Base-by-base conservation (phyloP, 2,113 vertebrate species). In the Conger conger region DNA sequence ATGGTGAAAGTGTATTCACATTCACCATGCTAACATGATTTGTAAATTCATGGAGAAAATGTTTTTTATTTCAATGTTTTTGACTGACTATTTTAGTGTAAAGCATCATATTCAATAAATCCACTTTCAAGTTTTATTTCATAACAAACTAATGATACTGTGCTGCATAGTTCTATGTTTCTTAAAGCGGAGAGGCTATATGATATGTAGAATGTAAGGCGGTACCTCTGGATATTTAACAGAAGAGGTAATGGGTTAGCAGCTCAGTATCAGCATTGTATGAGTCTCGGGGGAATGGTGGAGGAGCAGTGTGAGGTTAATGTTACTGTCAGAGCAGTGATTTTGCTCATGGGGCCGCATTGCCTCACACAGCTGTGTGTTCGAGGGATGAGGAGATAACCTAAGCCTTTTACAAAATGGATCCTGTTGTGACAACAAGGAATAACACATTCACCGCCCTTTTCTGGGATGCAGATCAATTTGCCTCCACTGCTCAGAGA, bases 351-450 rank as follows among this genome's bases (percentile, higher is more conserved):
- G n/a, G n/a, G 68, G 68, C 68, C n/a, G 27, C 8, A 27, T 73
- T 38, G 36, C 77, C 27, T 45, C 40, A 4, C 33, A 11, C 50
- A 30, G n/a, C 42, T 77, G 30, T 13, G 16, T 17, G 13, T 27
- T 13, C 38, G 57, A 50, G 38, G 35, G 50, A 27, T 63, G 37
- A 7, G 6, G 7, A 40, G 23, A 82, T 38, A 63, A 42, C 23
- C 33, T 79, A 63, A 79, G 60, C 63, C 76, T 80, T 86, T 83
- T 86, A 35, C 42, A 83, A 45, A 63, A 38, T 18, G 82, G 60
- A 76, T 83, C 37, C 16, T 76, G 82, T 76, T 83, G 30, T 77
- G 40, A 76, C 42, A 33, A 50, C 18, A 42, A 68, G 82, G 33
- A 30, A 45, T 17, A 76, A 76, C 40, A 81, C 0, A 30, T 9